Percentiles rank a stretch among this genome's conserved stretches.
Conservation (phyloP, 2,113 vertebrate species). For the Burhinus bistriatus region DNA sequence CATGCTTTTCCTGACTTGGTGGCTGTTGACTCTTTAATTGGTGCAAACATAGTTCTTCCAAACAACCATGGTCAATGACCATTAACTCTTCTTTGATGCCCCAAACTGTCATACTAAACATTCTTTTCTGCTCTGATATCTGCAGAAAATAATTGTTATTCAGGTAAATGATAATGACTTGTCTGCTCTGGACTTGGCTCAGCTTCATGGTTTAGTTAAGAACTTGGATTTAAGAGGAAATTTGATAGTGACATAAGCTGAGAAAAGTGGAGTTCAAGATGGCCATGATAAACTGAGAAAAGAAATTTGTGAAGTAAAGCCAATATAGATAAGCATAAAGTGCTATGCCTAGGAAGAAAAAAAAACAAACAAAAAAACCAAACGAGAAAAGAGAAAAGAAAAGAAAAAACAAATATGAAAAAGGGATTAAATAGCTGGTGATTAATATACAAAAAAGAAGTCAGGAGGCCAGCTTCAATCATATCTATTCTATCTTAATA, state of each 20-base stretch:
- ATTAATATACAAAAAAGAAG: neutral
- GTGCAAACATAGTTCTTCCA: neutral
- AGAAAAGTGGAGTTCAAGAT: neutral
- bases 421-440: neutral
- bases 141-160: neutral
- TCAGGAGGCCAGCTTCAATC: neutral
- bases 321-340: neutral
- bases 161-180: neutral
- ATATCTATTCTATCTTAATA: neutral
- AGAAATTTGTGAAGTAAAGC: neutral
- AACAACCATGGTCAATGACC: neutral
- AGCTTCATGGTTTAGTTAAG: neutral
- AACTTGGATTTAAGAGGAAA: neutral
- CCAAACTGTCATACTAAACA: neutral
- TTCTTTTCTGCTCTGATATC: neutral
- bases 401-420: neutral
- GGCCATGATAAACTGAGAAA: neutral
- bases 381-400: too few relatives aligned
- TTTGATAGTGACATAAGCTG: neutral
- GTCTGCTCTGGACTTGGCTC: neutral
- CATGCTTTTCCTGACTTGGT: neutral
- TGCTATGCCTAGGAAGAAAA: neutral
- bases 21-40: neutral
- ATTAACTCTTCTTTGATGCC: neutral
- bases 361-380: neutral